A percentile compares a stretch with the other conserved stretches of the same genome.
Evolutionary conservation across 2,888 invertebrate species (phyloP).

Genomic region (Apamea anceps): DNA sequence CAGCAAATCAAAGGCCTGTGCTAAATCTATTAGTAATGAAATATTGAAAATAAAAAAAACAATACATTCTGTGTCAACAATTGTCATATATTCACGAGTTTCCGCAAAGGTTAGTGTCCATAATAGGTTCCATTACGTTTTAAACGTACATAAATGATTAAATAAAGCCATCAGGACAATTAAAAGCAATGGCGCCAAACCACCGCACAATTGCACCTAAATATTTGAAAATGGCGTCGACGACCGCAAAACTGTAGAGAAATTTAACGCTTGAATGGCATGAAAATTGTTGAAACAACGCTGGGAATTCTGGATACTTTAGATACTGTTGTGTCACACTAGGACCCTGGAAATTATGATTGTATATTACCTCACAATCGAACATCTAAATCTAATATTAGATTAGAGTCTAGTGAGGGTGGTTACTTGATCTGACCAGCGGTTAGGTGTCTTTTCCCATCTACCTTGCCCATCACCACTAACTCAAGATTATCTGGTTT

Average conservation of each 20-base stretch:
- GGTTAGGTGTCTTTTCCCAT: neutral
- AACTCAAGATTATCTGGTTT: neutral
- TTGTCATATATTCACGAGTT: slow-evolving; percentile 21
- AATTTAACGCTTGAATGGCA: slow-evolving; percentile 38
- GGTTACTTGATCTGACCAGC: neutral
- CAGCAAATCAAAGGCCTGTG: slow-evolving; percentile 24
- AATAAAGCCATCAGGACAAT: slow-evolving; percentile 65
- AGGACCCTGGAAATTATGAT: too few species aligned
- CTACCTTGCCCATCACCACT: neutral
- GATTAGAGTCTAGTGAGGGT: neutral
- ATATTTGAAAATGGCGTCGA: slow-evolving; percentile 44
- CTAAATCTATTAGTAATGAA: slow-evolving; percentile 5
- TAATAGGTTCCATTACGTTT: slow-evolving; percentile 13
- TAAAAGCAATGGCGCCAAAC: slow-evolving; percentile 48
- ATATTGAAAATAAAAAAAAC: neutral
- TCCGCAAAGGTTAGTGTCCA: slow-evolving; percentile 17
- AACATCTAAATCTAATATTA: neutral
- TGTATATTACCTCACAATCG: neutral
- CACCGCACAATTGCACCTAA: slow-evolving; percentile 51
- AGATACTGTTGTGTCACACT: neutral
- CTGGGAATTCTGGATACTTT: slow-evolving; percentile 1
- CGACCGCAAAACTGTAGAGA: slow-evolving; percentile 28
- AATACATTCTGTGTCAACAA: neutral
- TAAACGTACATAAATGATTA: slow-evolving; percentile 27
- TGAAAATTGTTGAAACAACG: slow-evolving; percentile 37